Conservation (phyloP, 2,888 invertebrate species). For the Xanthia togata region DNA sequence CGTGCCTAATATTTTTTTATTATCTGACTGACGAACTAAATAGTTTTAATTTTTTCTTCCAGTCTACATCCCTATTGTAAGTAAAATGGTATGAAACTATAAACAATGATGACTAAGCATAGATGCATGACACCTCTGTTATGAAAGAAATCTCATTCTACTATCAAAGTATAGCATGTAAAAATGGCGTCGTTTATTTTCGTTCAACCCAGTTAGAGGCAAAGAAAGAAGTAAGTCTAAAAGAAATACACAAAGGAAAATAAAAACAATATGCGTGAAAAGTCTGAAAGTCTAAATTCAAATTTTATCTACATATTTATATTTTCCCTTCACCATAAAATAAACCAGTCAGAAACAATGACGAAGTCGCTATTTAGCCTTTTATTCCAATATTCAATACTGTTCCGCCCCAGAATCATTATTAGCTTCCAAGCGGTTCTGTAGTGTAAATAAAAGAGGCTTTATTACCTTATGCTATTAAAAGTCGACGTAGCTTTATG, state of each 20-base stretch:
- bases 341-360: conserved; percentile 25
- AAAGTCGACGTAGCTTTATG: conserved; percentile 54
- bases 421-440: conserved; percentile 53
- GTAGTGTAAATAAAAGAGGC: conserved; percentile 56
- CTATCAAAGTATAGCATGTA: conserved; percentile 20
- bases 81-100: conserved; percentile 2
- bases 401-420: conserved; percentile 41
- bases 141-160: conserved; percentile 29
- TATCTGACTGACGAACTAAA: too few species aligned
- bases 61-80: too few species aligned
- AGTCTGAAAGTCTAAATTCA: conserved; percentile 26
- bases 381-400: conserved; percentile 59
- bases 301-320: conserved; percentile 5
- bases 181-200: conserved; percentile 16
- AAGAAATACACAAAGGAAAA: conserved; percentile 4
- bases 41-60: too few species aligned
- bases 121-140: not conserved
- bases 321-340: conserved; percentile 24
- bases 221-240: conserved; percentile 3
- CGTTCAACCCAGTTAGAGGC: not conserved
- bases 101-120: not conserved
- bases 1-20: too few species aligned
- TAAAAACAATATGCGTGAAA: conserved; percentile 18
- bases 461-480: conserved; percentile 61
- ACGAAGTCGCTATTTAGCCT: conserved; percentile 32